Evolutionary conservation across 2,113 vertebrate species (phyloP), one percentile per base, ranked within the genome.

Genomic region (Labrus mixtus): DNA sequence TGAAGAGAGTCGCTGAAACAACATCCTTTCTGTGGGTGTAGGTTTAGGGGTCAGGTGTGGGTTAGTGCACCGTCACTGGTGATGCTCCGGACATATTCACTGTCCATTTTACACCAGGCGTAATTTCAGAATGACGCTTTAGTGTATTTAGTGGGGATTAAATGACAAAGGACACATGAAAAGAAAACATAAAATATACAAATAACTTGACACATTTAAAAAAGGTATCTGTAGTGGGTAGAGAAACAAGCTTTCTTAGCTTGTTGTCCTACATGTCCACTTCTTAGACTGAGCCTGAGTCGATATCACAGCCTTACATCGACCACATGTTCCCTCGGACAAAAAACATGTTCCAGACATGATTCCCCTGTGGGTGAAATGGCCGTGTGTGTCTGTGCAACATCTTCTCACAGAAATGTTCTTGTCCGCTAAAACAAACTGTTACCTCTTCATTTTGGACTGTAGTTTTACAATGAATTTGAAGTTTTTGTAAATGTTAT

Each of bases 271-370:
- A 68, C 68, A 33, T 83, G 74, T 85, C 73, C 60, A 59, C 59
- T 59, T 67, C 60, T 60, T 66, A 23, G 65, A 60, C 70, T 77
- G 20, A 58, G 64, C 58, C 78, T 84, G 71, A 84, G 70, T 90
- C 64, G n/a, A 63, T 87, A 84, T 90, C 72, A 58, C 50, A 76
- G 83, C 65, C 61, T 87, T 82, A 77, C 84, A 91, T 89, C 80
- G 81, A 92, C 89, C 92, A 92, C 90, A 93, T 94, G 92, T 87
- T 89, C 53, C 51, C 81, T 82, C 66, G 61, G 88, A 87, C 86
- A 64, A 84, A 93, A 92, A 93, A 95, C 90, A 86, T 75, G 92
- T 94, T 90, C 91, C 91, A 93, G 91, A 92, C 89, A 90, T 75
- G 79, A 87, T 86, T 93, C 87, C 86, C 62, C 76, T 88, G 78